Base-by-base conservation (phyloP, 2,797 vertebrate species). In the Pipistrellus pipistrellus region DNA sequence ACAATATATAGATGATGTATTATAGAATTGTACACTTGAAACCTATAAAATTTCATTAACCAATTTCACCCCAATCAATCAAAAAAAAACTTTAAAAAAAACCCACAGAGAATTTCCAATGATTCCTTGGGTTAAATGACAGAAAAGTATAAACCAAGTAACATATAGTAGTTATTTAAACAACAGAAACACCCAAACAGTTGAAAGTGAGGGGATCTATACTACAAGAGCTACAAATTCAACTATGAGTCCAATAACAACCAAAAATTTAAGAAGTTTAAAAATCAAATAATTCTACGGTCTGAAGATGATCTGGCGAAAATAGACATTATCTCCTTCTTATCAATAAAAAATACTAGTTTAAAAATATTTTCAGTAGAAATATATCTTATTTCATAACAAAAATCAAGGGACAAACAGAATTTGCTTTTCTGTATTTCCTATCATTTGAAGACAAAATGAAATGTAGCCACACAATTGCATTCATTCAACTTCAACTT, bases 401-500 rank as follows among this genome's bases (percentile, higher is more conserved):
- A 75, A 41, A 92, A 82, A 85, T 76, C 35, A 88, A 84, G 10
- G 14, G 5, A 66, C 38, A 91, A 94, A 94, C 4, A 72, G 44
- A 66, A 93, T 81, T 80, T 76, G 41, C 20, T 85, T 73, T 88
- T 75, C 46, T 62, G 2, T 66, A 69, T 81, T 94, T 94, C 51
- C 32, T 84, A 41, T 25, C 7, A 94, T 38, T 68, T 93, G 82
- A n/a, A 77, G 20, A 76, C 66, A 95, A 93, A 94, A 96, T 71
- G 32, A 92, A 95, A 91, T 27, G 20, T 9, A 72, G 64, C 53
- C 62, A 85, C 51, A 96, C 3, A 89, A 94, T 94, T 94, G 2
- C n/a, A 86, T 53, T 77, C 66, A 62, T 59, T 97, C 72, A 75
- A 25, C 85, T 95, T 68, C n/a, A 93, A 62, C 27, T 44, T 93